Percentiles rank a stretch among this genome's conserved stretches.
Evolutionary conservation across 1,140 invertebrate species (phyloP).

Genomic region (Ooceraea biroi): DNA sequence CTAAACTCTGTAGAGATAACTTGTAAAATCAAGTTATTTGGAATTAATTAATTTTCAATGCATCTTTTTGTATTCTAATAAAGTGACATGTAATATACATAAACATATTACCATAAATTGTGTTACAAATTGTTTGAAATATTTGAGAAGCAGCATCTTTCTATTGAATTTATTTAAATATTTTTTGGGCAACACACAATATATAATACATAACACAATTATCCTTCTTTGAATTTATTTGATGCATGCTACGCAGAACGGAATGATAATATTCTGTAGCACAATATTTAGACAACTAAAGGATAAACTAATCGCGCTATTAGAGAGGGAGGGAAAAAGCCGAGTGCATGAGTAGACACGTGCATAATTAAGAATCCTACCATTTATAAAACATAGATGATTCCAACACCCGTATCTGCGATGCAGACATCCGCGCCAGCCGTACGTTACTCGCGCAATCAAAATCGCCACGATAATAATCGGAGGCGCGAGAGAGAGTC

Average conservation of each 20-base stretch:
- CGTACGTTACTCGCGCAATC: slow-evolving; percentile 83
- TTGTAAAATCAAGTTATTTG: too few relatives aligned
- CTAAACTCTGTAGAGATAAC: too few relatives aligned
- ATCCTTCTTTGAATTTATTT: slow-evolving; percentile 11
- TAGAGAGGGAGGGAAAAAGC: slow-evolving; percentile 69
- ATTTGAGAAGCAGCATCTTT: slow-evolving; percentile 8
- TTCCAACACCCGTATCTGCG: slow-evolving; percentile 85
- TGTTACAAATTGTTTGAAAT: background rate
- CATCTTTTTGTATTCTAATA: background rate
- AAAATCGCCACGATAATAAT: slow-evolving; percentile 81
- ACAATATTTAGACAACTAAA: slow-evolving; percentile 13
- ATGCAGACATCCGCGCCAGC: slow-evolving; percentile 86
- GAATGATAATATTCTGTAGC: slow-evolving; percentile 6
- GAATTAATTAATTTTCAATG: background rate
- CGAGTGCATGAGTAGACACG: slow-evolving; percentile 77
- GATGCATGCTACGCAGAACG: slow-evolving; percentile 45
- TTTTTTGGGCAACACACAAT: background rate
- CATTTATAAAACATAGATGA: slow-evolving; percentile 83
- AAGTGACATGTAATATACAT: background rate
- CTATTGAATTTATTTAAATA: background rate
- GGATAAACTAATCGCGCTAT: slow-evolving; percentile 59
- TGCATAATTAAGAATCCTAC: slow-evolving; percentile 77
- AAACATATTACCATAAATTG: background rate
- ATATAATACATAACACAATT: slow-evolving; percentile 2
- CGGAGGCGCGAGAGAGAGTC: slow-evolving; percentile 83